A percentile compares a stretch with the other conserved stretches of the same genome.
Evolutionary conservation across 1,140 invertebrate genomes (phyloP).

Genomic region (Paralvinella palmiformis): DNA sequence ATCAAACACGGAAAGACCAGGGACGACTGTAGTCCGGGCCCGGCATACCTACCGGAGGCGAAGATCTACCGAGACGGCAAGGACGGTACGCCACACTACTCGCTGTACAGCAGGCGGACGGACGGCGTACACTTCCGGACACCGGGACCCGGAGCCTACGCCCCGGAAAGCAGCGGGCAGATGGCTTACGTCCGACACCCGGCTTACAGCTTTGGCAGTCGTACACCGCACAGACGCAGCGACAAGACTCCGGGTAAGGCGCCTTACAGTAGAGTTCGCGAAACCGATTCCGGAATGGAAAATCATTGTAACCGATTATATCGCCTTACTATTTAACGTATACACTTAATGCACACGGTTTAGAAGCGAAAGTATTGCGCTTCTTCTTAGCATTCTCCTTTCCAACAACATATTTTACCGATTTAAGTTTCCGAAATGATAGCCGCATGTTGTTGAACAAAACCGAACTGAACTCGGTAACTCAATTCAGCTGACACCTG

Average conservation of each 20-base stretch:
- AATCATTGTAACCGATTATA: neutral
- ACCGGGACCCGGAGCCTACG: slow-evolving; percentile 77
- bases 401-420: neutral
- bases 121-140: slow-evolving; percentile 58
- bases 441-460: too few species aligned
- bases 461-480: too few species aligned
- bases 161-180: slow-evolving; percentile 65
- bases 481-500: too few species aligned
- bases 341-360: neutral
- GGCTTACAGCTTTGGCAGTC: slow-evolving; percentile 15
- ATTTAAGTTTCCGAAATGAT: neutral
- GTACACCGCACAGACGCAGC: slow-evolving; percentile 30
- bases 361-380: neutral
- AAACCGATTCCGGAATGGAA: neutral
- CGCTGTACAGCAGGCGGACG: slow-evolving; percentile 33
- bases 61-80: slow-evolving; percentile 35
- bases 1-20: slow-evolving; percentile 33
- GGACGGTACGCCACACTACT: slow-evolving; percentile 48
- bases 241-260: slow-evolving; percentile 58
- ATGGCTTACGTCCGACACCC: slow-evolving; percentile 49
- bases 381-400: neutral
- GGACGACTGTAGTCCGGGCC: slow-evolving; percentile 42
- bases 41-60: slow-evolving; percentile 30
- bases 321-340: neutral
- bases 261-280: neutral